A percentile compares a stretch with the other conserved stretches of the same genome.
Evolutionary conservation across 2,888 invertebrate genomes (phyloP).

Genomic region (Physocephala rufipes): DNA sequence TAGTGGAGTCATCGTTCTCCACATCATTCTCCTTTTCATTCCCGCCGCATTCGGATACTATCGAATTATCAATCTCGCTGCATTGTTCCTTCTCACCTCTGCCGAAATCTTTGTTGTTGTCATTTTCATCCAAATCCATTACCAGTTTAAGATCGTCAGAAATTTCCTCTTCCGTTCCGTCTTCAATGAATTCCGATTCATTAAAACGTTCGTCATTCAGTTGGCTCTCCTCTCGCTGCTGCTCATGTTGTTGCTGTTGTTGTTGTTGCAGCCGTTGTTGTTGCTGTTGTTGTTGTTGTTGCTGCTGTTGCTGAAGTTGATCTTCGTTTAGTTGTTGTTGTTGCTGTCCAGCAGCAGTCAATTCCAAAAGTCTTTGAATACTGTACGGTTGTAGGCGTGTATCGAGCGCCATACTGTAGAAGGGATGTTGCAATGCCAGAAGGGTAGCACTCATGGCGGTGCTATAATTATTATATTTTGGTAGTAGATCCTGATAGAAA

Average conservation of each 20-base stretch:
- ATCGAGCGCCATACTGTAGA: constrained; percentile 63
- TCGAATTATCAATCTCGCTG: not conserved
- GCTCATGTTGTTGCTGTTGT: constrained; percentile 40
- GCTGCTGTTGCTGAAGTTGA: constrained; percentile 40
- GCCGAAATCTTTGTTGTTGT: constrained; percentile 59
- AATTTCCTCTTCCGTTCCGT: constrained; percentile 58
- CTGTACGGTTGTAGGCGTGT: constrained; percentile 64
- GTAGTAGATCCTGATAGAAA: constrained; percentile 79
- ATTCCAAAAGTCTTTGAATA: constrained; percentile 63
- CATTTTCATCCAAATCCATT: constrained; percentile 75
- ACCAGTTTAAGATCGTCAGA: constrained; percentile 71
- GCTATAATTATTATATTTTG: constrained; percentile 72
- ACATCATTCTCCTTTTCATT: not conserved
- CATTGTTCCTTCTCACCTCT: not conserved
- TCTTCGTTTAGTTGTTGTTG: constrained; percentile 48
- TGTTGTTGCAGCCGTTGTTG: constrained; percentile 48
- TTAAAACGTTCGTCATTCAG: constrained; percentile 71
- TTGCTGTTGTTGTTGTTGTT: constrained; percentile 51
- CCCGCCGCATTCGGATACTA: not conserved
- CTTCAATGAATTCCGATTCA: constrained; percentile 73
- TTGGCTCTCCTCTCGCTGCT: constrained; percentile 58
- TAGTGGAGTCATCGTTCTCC: constrained; percentile 1
- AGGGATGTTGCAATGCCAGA: constrained; percentile 66
- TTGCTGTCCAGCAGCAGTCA: constrained; percentile 63
- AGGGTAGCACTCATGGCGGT: constrained; percentile 70